These are phyloP conservation scores for Brachyhypopomus occidentalis DNA, from an alignment of 2,113 vertebrate species.

Conservation along the genomic window DNA sequence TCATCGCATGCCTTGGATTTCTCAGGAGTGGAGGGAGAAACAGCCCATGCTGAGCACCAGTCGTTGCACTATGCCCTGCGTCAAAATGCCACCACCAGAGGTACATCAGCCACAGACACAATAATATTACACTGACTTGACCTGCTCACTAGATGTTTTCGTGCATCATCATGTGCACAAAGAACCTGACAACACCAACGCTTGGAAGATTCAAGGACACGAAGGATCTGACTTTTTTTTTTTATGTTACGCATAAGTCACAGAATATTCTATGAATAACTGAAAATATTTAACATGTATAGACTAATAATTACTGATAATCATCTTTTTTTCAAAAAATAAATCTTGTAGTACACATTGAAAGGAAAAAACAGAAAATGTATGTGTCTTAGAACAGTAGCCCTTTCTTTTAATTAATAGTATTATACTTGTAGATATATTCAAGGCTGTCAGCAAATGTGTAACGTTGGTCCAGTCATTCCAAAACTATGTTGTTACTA, in stretches of 20 bases:
- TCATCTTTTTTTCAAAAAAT: background rate
- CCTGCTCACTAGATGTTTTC: slow-evolving; percentile 6
- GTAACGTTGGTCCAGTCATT: slow-evolving; percentile 26
- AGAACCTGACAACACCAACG: background rate
- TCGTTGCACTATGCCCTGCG: background rate
- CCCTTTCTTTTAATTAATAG: background rate
- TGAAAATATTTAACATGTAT: background rate
- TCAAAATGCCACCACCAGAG: background rate
- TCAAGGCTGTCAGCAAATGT: slow-evolving; percentile 1
- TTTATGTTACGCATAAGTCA: too few species aligned
- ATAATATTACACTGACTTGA: slow-evolving; percentile 41
- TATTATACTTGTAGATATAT: background rate
- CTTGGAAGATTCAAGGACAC: background rate
- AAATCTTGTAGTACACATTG: background rate
- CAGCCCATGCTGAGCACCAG: background rate
- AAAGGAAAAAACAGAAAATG: background rate
- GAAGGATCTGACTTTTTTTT: background rate
- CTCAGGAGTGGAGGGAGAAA: background rate
- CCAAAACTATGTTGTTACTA: background rate
- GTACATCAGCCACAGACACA: slow-evolving; percentile 40
- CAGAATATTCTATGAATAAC: background rate
- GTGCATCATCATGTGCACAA: background rate
- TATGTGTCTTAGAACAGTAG: background rate
- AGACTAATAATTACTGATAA: background rate
- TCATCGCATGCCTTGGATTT: background rate